Evolutionary conservation across 2,888 invertebrate species (phyloP), one percentile per base, ranked within the genome.

Genomic region (Lasius platythorax): DNA sequence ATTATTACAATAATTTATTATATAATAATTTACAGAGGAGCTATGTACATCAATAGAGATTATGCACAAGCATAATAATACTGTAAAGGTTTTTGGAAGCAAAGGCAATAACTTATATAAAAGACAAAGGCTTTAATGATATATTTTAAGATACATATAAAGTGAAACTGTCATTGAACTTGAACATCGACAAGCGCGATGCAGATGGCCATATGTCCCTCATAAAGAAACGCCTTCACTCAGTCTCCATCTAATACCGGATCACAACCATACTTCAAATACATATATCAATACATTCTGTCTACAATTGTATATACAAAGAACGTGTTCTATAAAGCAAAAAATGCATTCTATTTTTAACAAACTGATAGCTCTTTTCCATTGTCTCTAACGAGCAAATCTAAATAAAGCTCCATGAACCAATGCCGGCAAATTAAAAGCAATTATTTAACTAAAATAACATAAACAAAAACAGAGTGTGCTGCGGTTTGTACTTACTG

Each of bases 401-500:
- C 28, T 67, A 75, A 76, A 72, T 79, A 12, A 73, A 58, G 58
- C 43, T 70, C 37, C 30, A 33, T 3, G 68, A 18, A 3, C 6
- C 40, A 33, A 53, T 4, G 67, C 28, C 43, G 53, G 68, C 40
- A 82, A 86, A 70, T 87, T 73, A 81, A 70, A 30, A 78, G 33
- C 64, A 61, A 67, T 43, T 61, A 23, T 82, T 64, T 61, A 82
- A 82, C 43, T 53, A 66, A 87, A 58, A 33, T 11, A 85, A 78
- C 70, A 37, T 61, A 46, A 61, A 63, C 61, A 53, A 79, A 79
- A 87, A 82, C 61, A 72, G 64, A 74, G 84, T 86, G 85, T 84
- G 84, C 78, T 78, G 76, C 84, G 84, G 85, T 85, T 88, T 87
- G 90, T 95, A 97, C 98, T 98, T 97, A 98, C 98, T 98, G 98